These are phyloP conservation scores for Helobdella robusta DNA, from an alignment of 2,888 invertebrate species.

Conservation along the genomic window DNA sequence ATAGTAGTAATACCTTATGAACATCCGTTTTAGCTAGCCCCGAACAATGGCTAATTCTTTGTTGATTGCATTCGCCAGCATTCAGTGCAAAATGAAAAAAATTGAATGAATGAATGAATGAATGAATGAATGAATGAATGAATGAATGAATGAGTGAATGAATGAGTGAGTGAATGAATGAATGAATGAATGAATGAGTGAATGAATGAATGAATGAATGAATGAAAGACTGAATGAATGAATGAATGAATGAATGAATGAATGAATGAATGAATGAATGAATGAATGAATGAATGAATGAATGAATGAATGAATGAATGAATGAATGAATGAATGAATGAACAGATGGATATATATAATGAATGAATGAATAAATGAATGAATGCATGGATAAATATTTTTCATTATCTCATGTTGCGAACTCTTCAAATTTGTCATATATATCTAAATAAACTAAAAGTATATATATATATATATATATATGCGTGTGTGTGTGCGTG, in stretches of 20 bases:
- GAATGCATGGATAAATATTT: too few species aligned
- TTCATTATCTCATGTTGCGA: too few species aligned
- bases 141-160: conserved; percentile 3
- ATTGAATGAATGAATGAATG: background rate
- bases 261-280: background rate
- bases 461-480: background rate
- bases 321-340: background rate
- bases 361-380: too few species aligned
- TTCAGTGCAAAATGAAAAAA: too few species aligned
- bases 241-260: background rate
- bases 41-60: too few species aligned
- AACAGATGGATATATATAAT: background rate
- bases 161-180: conserved; percentile 5
- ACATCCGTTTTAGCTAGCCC: too few species aligned
- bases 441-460: too few species aligned
- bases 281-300: background rate
- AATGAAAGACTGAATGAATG: background rate
- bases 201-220: background rate
- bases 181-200: background rate
- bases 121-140: conserved; percentile 6
- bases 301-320: background rate
- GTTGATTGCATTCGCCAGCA: too few species aligned
- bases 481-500: conserved; percentile 4
- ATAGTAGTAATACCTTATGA: too few species aligned
- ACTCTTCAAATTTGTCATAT: too few species aligned